Evolutionary conservation across 53 echinoderm and acorn worm genomes (phyloP).

Genomic region (Luidia sarsii): DNA sequence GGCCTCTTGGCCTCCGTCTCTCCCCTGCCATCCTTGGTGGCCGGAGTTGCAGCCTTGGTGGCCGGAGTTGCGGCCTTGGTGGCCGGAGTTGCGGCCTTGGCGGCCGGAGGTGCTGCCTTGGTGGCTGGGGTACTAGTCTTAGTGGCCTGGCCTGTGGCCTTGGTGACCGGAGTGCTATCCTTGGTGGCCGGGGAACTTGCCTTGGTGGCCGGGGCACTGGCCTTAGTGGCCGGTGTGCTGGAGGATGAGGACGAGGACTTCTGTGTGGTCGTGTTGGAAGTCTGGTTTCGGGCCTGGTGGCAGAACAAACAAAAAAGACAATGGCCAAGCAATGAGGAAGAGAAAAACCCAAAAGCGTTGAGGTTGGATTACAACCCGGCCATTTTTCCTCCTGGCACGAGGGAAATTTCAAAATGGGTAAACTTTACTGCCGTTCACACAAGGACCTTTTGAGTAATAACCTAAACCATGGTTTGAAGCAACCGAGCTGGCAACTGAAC

Average conservation of each 20-base stretch:
- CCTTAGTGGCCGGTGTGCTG: constrained; percentile 12
- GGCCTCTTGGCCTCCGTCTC: constrained; percentile 7
- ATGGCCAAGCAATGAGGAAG: background rate
- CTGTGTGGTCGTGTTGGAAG: constrained; percentile 4
- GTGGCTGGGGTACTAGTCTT: background rate
- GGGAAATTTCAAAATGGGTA: background rate
- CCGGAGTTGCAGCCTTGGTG: background rate
- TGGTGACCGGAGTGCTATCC: background rate
- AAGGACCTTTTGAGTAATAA: too few species aligned
- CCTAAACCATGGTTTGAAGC: too few species aligned
- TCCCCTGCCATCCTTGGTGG: constrained; percentile 17
- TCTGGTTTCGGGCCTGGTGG: constrained; percentile 35
- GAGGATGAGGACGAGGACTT: constrained; percentile 9
- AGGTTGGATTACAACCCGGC: background rate
- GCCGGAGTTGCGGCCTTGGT: constrained; percentile 1
- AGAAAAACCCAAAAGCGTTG: background rate
- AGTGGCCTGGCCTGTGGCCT: too few species aligned
- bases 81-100: constrained; percentile 33
- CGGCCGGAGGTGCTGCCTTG: background rate
- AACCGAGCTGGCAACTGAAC: too few species aligned
- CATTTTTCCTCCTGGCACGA: background rate
- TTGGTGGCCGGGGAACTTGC: constrained; percentile 13
- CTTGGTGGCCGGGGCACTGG: too few species aligned
- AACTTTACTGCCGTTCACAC: too few species aligned
- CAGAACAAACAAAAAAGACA: background rate